Evolutionary conservation across 2,888 invertebrate genomes (phyloP).

Genomic region (Acrobasis repandana): DNA sequence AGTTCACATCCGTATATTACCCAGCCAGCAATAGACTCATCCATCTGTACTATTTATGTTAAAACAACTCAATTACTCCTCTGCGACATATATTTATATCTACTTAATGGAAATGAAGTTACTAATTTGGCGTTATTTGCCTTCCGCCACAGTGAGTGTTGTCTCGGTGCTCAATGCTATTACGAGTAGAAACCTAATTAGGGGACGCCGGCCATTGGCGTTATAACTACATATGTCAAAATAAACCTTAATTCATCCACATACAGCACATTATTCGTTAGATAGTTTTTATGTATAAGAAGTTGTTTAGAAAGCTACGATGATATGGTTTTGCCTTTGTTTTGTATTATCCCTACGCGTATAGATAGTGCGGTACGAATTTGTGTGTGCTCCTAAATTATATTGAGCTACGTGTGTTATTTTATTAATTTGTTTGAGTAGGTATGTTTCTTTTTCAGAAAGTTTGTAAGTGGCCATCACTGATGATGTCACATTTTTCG

Average conservation of each 20-base stretch:
- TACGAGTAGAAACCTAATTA: conserved; percentile 18
- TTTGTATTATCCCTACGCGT: conserved; percentile 10
- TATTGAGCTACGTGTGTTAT: not conserved
- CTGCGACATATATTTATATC: not conserved
- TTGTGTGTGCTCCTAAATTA: not conserved
- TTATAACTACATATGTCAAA: not conserved
- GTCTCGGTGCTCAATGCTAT: conserved; percentile 21
- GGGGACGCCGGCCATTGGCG: conserved; percentile 11
- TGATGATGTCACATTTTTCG: no score
- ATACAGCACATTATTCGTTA: not conserved
- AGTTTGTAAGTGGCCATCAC: no score
- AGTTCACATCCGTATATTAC: no score
- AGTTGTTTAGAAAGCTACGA: not conserved
- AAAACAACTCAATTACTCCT: no score
- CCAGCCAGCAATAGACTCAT: no score
- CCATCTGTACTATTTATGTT: no score
- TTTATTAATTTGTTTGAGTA: not conserved
- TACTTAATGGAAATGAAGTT: conserved; percentile 10
- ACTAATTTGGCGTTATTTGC: conserved; percentile 20
- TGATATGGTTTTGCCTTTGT: not conserved
- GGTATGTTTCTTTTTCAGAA: not conserved
- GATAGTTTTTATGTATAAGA: not conserved
- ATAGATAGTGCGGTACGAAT: conserved; percentile 1
- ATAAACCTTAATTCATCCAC: not conserved
- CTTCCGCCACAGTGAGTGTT: conserved; percentile 7